A percentile compares a stretch with the other conserved stretches of the same genome.
Evolutionary conservation across 2,888 invertebrate genomes (phyloP).

Genomic region (Chaitophorus viminalis): DNA sequence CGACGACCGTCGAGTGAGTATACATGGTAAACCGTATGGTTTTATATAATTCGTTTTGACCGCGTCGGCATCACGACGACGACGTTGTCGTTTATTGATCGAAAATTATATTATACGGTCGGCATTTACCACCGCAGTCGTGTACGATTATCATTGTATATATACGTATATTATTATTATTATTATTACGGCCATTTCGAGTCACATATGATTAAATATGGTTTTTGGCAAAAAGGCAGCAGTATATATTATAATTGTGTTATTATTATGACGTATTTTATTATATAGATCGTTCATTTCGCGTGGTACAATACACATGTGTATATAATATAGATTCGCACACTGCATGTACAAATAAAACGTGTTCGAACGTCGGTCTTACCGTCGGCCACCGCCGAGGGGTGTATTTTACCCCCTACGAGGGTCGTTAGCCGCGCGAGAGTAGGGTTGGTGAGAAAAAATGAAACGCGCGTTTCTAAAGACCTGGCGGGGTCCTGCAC

Average conservation of each 20-base stretch:
- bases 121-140: too few relatives aligned
- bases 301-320: not conserved
- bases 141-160: too few relatives aligned
- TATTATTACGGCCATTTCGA: too few relatives aligned
- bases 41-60: not conserved
- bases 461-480: not conserved
- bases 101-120: not conserved
- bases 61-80: too few relatives aligned
- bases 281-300: too few relatives aligned
- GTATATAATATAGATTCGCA: not conserved
- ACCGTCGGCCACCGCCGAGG: not conserved
- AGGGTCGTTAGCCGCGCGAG: not conserved
- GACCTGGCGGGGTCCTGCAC: not conserved
- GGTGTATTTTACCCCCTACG: not conserved
- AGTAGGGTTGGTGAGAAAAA: conserved; percentile 34
- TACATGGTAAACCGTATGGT: too few relatives aligned
- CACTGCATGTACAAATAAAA: not conserved
- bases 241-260: too few relatives aligned
- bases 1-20: too few relatives aligned
- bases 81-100: not conserved
- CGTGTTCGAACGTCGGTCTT: not conserved
- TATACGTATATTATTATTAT: too few relatives aligned
- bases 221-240: too few relatives aligned
- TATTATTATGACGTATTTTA: too few relatives aligned
- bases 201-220: too few relatives aligned